Conservation (phyloP, 1,140 invertebrate genomes). For the Trialeurodes vaporariorum region DNA sequence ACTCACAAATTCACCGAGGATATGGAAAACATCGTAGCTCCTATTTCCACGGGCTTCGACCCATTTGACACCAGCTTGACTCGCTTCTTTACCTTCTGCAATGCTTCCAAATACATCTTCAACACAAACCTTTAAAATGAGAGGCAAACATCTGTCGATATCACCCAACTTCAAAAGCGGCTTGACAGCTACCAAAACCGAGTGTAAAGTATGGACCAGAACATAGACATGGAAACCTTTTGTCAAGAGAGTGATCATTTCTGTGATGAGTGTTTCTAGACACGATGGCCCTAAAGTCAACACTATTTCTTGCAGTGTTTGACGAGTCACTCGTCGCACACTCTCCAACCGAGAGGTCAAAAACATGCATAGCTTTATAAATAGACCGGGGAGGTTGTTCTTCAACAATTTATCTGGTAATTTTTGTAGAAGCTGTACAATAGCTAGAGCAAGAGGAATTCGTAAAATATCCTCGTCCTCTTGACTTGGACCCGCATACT, state of each 20-base stretch:
- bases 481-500: slow-evolving; percentile 44
- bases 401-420: slow-evolving; percentile 64
- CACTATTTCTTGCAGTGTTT: slow-evolving; percentile 83
- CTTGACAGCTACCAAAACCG: slow-evolving; percentile 60
- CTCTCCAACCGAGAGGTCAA: slow-evolving; percentile 79
- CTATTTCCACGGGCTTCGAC: slow-evolving; percentile 71
- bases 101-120: slow-evolving; percentile 78
- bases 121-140: slow-evolving; percentile 59
- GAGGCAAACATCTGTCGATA: slow-evolving; percentile 62
- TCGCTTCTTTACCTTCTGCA: slow-evolving; percentile 84
- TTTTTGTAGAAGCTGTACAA: slow-evolving; percentile 83
- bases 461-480: slow-evolving; percentile 82
- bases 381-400: slow-evolving; percentile 65
- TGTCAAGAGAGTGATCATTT: slow-evolving; percentile 67
- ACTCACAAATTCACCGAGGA: slow-evolving; percentile 66
- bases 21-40: slow-evolving; percentile 73
- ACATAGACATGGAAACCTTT: slow-evolving; percentile 92
- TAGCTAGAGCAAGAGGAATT: slow-evolving; percentile 81
- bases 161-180: slow-evolving; percentile 51
- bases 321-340: slow-evolving; percentile 69
- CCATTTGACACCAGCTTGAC: slow-evolving; percentile 64
- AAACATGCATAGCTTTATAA: slow-evolving; percentile 81
- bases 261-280: slow-evolving; percentile 62
- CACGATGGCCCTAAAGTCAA: slow-evolving; percentile 69
- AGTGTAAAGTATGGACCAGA: slow-evolving; percentile 75